These are phyloP conservation scores for Caenorhabditis sp. DNA, from an alignment of 2,888 invertebrate genomes.

Conservation along the genomic window DNA sequence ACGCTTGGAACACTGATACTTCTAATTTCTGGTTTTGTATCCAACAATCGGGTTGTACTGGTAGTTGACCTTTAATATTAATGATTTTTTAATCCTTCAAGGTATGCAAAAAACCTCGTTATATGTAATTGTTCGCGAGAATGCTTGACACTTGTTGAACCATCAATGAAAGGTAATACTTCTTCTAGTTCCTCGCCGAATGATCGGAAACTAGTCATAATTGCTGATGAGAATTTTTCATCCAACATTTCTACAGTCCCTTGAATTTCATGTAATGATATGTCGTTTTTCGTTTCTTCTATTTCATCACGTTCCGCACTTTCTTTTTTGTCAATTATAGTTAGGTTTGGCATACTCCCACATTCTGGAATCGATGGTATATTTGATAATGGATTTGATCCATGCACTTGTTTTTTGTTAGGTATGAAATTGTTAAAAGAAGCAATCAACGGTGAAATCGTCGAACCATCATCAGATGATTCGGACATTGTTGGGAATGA, in stretches of 20 bases:
- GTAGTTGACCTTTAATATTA: constrained; percentile 37
- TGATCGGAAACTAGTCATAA: constrained; percentile 53
- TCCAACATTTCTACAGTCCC: constrained; percentile 35
- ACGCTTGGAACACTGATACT: constrained; percentile 40
- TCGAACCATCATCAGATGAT: constrained; percentile 55
- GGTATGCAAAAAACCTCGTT: constrained; percentile 13
- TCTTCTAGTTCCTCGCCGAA: constrained; percentile 67
- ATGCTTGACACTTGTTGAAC: constrained; percentile 39
- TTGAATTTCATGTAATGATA: constrained; percentile 33
- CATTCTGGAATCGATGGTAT: constrained; percentile 41
- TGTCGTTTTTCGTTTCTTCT: constrained; percentile 13
- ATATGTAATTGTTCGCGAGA: constrained; percentile 45
- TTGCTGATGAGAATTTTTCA: constrained; percentile 32
- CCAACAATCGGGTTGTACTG: constrained; percentile 26
- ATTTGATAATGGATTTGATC: constrained; percentile 18
- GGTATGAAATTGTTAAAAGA: constrained; percentile 35
- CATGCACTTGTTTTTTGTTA: constrained; percentile 12
- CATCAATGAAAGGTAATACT: constrained; percentile 67
- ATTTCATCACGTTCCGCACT: constrained; percentile 10
- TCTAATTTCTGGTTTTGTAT: constrained; percentile 36
- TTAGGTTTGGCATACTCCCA: constrained; percentile 46
- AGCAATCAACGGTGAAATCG: constrained; percentile 43
- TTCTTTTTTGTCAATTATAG: constrained; percentile 27
- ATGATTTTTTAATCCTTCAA: neutral
- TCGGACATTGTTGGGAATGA: constrained; percentile 65